Evolutionary conservation across 64 coral and sea anemone species (phyloP).

Genomic region (Porites australiensis): DNA sequence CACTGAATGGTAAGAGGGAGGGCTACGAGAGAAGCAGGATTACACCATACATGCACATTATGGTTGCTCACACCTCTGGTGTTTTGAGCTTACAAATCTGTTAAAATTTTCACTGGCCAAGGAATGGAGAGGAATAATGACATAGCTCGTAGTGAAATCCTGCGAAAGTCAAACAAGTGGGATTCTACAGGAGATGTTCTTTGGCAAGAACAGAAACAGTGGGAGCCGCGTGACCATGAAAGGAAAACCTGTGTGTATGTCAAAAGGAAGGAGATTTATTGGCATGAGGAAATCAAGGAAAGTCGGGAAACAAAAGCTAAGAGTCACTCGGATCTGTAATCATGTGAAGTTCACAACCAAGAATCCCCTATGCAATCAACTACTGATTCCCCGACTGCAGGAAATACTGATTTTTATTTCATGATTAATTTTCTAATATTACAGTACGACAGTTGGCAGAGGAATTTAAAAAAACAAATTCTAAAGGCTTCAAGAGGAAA

Average conservation of each 20-base stretch:
- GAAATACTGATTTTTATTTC: no score
- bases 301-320: neutral
- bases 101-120: conserved; percentile 52
- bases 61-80: no score
- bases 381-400: no score
- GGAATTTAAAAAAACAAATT: conserved; percentile 3
- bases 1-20: neutral
- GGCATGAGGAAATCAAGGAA: no score
- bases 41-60: no score
- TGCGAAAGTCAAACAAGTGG: conserved; percentile 47
- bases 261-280: neutral
- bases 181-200: conserved; percentile 46
- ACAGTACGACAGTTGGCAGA: conserved; percentile 8
- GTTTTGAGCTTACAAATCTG: neutral
- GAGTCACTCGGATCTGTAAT: no score
- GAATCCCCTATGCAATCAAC: neutral
- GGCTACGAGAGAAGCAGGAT: conserved; percentile 17
- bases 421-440: conserved; percentile 6
- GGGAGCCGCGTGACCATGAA: conserved; percentile 14
- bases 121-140: conserved; percentile 55
- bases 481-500: neutral
- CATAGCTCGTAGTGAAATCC: conserved; percentile 33
- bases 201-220: conserved; percentile 31
- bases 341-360: no score
- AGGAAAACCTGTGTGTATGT: neutral